Evolutionary conservation across 2,888 invertebrate species (phyloP), one percentile per base, ranked within the genome.

Genomic region (Leptothorax acervorum): DNA sequence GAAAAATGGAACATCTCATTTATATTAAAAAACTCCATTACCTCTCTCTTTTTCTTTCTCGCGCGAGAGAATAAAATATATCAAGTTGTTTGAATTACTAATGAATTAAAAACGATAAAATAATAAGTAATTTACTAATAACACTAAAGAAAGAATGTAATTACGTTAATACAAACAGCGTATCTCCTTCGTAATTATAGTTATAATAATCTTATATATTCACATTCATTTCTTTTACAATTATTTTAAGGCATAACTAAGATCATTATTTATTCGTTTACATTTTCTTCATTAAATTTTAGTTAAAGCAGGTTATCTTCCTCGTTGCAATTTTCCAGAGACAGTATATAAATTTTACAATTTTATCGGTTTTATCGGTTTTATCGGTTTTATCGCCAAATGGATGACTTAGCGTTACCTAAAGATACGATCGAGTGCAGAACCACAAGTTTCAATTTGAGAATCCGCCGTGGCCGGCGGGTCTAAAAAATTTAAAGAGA

Each of bases 401-500:
- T 28, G 12, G 9, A 60, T 12, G 3, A 35, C 73, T 62, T 74
- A 48, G 12, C 12, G n/a, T 45, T 31, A 18, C 55, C 6, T 28
- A 23, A 39, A 48, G 15, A 51, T 12, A 12, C 42, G 18, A 65
- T 51, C 51, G 48, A 1, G 23, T 3, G 9, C 4, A 35, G 12
- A 60, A 45, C 23, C 60, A 15, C 45, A 51, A 68, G 15, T 62
- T 28, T 23, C 73, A 71, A 62, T 74, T 60, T n/a, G 8, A 35
- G 31, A 81, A 75, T 71, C 18, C 12, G 39, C 39, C 9, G 45
- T 15, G n/a, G 35, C 55, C 23, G 35, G 66, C 31, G 3, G n/a
- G 39, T 23, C 48, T 82, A 57, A 86, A 89, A 87, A 84, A 89
- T 86, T 89, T 63, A 87, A 85, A 87, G 63, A 79, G 74, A 84